Evolutionary conservation across 2,113 vertebrate species (phyloP).

Genomic region (Sminthopsis crassicaudata): DNA sequence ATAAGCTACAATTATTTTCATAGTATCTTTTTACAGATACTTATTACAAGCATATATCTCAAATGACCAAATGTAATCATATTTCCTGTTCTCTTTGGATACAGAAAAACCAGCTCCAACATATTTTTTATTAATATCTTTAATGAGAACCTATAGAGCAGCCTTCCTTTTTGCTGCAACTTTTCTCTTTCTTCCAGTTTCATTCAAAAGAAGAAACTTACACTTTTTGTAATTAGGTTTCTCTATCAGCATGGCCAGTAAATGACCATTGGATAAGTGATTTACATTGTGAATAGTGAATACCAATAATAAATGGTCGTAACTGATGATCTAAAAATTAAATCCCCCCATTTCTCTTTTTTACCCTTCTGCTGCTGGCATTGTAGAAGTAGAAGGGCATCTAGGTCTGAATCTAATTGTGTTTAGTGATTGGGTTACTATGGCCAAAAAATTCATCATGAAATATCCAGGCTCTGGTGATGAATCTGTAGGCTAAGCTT

Average conservation of each 20-base stretch:
- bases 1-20: not conserved
- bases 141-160: not conserved
- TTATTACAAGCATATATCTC: not conserved
- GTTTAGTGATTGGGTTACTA: not conserved
- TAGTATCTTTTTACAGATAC: not conserved
- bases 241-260: not conserved
- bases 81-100: not conserved
- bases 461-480: not conserved
- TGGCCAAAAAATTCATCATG: not conserved
- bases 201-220: not conserved
- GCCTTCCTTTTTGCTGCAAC: not conserved
- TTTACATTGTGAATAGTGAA: not conserved
- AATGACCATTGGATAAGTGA: not conserved
- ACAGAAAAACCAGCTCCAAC: not conserved
- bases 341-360: not conserved
- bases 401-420: not conserved
- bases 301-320: not conserved
- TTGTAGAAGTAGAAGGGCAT: not conserved
- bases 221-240: not conserved
- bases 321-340: not conserved
- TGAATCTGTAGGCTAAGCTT: not conserved
- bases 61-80: not conserved
- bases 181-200: not conserved
- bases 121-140: not conserved
- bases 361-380: not conserved